Evolutionary conservation across 2,113 vertebrate species (phyloP).

Genomic region (Sylvilagus bachmani): DNA sequence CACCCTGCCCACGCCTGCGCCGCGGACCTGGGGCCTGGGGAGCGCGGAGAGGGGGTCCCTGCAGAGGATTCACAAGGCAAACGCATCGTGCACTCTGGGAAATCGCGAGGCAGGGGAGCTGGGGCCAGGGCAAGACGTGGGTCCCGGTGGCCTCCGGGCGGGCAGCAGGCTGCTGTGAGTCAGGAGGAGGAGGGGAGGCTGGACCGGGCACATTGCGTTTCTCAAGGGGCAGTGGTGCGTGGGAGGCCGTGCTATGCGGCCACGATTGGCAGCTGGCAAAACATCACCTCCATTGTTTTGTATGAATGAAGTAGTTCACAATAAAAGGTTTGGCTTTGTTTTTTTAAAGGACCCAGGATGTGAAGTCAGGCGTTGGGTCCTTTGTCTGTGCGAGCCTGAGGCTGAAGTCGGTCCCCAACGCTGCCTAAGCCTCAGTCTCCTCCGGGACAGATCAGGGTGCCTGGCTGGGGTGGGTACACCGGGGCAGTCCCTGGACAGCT

Average conservation of each 20-base stretch:
- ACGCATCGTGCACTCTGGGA: too few relatives aligned
- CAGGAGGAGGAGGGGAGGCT: fast-evolving
- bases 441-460: too few relatives aligned
- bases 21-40: too few relatives aligned
- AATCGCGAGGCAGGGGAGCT: neutral
- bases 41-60: too few relatives aligned
- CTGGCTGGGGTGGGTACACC: neutral
- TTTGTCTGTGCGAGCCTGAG: fast-evolving
- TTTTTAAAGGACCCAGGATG: fast-evolving
- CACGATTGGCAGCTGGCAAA: neutral
- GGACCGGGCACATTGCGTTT: fast-evolving
- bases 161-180: fast-evolving
- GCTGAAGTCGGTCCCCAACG: neutral
- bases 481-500: too few relatives aligned
- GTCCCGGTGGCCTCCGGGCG: fast-evolving
- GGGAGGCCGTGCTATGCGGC: neutral
- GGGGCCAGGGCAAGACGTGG: fast-evolving
- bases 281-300: neutral
- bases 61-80: too few relatives aligned
- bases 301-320: neutral
- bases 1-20: too few relatives aligned
- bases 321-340: neutral
- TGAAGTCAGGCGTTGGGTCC: fast-evolving
- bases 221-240: fast-evolving
- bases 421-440: neutral